Conservation (phyloP, 2,113 vertebrate species). For the Actenoides hombroni region DNA sequence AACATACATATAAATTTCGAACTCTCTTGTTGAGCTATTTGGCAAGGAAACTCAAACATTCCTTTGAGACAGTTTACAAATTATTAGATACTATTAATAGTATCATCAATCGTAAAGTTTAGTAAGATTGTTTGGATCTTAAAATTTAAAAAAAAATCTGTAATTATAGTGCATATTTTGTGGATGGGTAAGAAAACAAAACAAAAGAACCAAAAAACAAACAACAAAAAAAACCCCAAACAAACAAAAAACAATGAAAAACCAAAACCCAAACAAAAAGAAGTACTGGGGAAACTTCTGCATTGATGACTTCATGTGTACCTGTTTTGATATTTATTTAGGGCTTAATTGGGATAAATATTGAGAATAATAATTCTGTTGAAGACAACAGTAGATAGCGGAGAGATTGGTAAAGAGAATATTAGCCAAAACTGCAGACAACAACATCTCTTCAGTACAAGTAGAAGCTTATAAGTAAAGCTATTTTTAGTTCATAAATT, state of each 20-base stretch:
- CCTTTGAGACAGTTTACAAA: neutral
- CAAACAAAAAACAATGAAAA: too few species aligned
- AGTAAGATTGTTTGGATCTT: neutral
- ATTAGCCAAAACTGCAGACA: neutral
- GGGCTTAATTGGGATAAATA: neutral
- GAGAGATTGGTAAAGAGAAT: neutral
- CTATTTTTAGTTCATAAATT: neutral
- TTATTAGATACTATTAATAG: neutral
- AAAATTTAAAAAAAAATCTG: neutral
- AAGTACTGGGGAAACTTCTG: rapidly evolving
- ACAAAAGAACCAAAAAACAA: too few species aligned
- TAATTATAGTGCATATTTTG: neutral
- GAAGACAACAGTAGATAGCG: neutral
- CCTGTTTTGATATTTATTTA: neutral
- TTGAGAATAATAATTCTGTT: neutral
- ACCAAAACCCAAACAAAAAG: too few species aligned
- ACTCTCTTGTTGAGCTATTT: neutral
- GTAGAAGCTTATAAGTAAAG: neutral
- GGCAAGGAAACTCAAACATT: rapidly evolving
- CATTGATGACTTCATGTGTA: neutral
- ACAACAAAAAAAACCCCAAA: too few species aligned
- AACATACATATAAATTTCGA: neutral
- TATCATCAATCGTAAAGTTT: neutral
- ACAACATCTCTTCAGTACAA: neutral
- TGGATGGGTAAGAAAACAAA: neutral